A percentile compares a stretch with the other conserved stretches of the same genome.
Evolutionary conservation across 2,888 invertebrate species (phyloP).

Genomic region (Copidosoma aretas): DNA sequence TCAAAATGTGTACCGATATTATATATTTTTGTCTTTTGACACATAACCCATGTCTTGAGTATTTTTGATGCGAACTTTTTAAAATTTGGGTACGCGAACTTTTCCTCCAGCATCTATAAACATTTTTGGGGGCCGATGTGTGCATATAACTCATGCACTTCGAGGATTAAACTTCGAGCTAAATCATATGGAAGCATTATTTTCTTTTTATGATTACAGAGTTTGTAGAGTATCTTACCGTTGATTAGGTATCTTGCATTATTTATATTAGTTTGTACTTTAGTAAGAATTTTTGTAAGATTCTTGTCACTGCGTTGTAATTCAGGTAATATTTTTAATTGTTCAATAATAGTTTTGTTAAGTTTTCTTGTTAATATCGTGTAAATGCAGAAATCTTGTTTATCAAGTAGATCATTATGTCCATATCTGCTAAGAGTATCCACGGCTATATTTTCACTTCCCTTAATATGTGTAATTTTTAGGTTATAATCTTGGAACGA

Average conservation of each 20-base stretch:
- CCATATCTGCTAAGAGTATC: no score
- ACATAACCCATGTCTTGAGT: conserved; percentile 15
- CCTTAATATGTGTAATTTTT: no score
- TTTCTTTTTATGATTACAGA: background rate
- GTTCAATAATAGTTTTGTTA: background rate
- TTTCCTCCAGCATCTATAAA: background rate
- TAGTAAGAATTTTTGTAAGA: background rate
- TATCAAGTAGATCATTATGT: no score
- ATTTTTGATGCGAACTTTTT: background rate
- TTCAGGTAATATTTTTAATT: background rate
- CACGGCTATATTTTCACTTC: no score
- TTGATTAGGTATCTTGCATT: background rate
- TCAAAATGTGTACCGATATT: no score
- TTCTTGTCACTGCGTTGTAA: background rate
- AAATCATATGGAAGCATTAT: background rate
- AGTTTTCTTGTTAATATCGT: background rate
- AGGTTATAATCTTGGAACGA: no score
- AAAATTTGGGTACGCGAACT: conserved; percentile 7
- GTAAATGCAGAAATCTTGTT: background rate
- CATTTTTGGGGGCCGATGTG: conserved; percentile 13
- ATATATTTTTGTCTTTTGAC: conserved; percentile 28
- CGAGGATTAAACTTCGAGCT: background rate
- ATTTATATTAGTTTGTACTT: background rate
- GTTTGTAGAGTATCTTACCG: background rate
- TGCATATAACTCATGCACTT: conserved; percentile 6